These are phyloP conservation scores for Suricata suricatta DNA, from an alignment of 2,113 vertebrate species.

Conservation along the genomic window DNA sequence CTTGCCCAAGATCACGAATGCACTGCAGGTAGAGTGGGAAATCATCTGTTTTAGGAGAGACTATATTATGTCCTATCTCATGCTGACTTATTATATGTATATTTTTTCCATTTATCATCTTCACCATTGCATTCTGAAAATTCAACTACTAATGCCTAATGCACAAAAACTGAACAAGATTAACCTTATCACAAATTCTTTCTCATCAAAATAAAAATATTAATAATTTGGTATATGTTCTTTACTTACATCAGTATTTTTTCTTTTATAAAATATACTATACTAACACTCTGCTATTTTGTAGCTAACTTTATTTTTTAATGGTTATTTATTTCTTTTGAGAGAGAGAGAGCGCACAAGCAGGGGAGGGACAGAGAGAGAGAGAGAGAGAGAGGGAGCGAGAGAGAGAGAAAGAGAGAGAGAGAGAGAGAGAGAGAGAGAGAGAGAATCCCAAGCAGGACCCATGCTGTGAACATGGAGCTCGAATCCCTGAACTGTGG, in stretches of 20 bases:
- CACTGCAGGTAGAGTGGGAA: background rate
- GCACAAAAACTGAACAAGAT: background rate
- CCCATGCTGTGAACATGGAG: too few relatives aligned
- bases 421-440: too few relatives aligned
- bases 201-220: background rate
- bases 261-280: background rate
- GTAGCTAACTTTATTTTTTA: too few relatives aligned
- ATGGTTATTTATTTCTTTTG: too few relatives aligned
- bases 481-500: too few relatives aligned
- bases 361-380: too few relatives aligned
- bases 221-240: background rate
- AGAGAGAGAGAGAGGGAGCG: too few relatives aligned
- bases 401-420: too few relatives aligned
- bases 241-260: background rate
- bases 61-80: background rate
- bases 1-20: background rate
- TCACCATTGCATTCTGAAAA: background rate
- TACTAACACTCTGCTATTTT: background rate
- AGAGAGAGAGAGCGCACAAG: too few relatives aligned
- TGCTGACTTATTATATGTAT: background rate
- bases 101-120: background rate
- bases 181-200: background rate
- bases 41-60: background rate
- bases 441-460: too few relatives aligned
- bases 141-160: background rate